Evolutionary conservation across 2,888 invertebrate genomes (phyloP).

Genomic region (Rotaria sp.): DNA sequence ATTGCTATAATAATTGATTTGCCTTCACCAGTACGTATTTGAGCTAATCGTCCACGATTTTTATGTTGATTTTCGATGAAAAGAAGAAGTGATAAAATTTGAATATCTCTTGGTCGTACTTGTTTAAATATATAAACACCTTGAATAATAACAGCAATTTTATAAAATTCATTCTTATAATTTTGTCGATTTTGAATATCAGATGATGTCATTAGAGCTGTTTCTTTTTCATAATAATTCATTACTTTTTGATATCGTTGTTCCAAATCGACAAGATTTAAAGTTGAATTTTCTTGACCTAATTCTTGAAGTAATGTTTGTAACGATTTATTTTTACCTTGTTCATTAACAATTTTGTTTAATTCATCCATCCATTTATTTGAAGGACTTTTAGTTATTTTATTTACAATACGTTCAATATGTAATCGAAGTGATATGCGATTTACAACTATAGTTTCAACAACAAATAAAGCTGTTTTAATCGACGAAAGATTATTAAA

Average conservation of each 20-base stretch:
- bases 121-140: not conserved
- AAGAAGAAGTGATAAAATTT: constrained; percentile 2
- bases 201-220: not conserved
- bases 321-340: not conserved
- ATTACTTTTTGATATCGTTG: not conserved
- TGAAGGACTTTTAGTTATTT: not conserved
- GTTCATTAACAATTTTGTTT: not conserved
- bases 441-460: not conserved
- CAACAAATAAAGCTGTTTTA: not conserved
- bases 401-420: not conserved
- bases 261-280: not conserved
- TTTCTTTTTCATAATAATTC: not conserved
- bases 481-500: not conserved
- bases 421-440: not conserved
- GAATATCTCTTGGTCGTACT: not conserved
- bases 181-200: not conserved
- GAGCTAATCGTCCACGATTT: constrained; percentile 44
- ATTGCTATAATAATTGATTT: constrained; percentile 44
- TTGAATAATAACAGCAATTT: not conserved
- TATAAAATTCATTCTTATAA: not conserved
- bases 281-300: not conserved
- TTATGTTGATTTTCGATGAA: not conserved
- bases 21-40: constrained; percentile 53
- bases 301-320: not conserved
- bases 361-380: not conserved